Base-by-base conservation (phyloP, 2,888 invertebrate genomes). In the Athalia rosae region DNA sequence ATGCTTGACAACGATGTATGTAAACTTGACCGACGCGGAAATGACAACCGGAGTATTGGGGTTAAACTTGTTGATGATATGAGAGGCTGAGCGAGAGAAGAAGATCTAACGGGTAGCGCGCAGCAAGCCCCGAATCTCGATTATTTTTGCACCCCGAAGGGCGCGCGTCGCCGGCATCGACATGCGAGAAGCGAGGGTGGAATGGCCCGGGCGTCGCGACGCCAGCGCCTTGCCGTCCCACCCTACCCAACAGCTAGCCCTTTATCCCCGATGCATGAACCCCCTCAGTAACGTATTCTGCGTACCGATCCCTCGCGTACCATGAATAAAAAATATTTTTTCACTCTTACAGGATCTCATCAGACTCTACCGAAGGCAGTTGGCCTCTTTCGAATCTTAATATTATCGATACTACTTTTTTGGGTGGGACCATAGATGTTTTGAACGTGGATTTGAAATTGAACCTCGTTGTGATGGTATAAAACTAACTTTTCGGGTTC, bases 201-300 rank as follows among this genome's bases (percentile, higher is more conserved):
- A 87, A 87, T 88, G 87, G 86, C 88, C 89, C 89, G 89, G 89
- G 89, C 87, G 86, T 85, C 82, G 85, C 87, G 86, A 86, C 86
- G 83, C 84, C 85, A 84, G 85, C 87, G 85, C 87, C 85, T 82
- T 80, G 79, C 81, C 82, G 81, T 82, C 78, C 82, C 79, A 77
- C 76, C 78, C 79, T 9, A 11, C 48, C 41, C 50, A 28, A 28
- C 63, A 50, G n/a, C 61, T 56, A 63, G 64, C 64, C 76, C 76
- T 64, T 66, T 56, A 56, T 58, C 76, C 63, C 56, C 43, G 76
- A 43, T 64, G 76, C 76, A 76, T 64, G 45, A 56, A 64, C 56
- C 63, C 63, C 50, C 58, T 43, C 76, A 66, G 66, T 76, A 62
- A 56, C 76, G 76, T 56, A 64, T 28, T 28, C 28, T 28, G 28